Evolutionary conservation across 2,113 vertebrate genomes (phyloP).

Genomic region (Brachirus orientalis): DNA sequence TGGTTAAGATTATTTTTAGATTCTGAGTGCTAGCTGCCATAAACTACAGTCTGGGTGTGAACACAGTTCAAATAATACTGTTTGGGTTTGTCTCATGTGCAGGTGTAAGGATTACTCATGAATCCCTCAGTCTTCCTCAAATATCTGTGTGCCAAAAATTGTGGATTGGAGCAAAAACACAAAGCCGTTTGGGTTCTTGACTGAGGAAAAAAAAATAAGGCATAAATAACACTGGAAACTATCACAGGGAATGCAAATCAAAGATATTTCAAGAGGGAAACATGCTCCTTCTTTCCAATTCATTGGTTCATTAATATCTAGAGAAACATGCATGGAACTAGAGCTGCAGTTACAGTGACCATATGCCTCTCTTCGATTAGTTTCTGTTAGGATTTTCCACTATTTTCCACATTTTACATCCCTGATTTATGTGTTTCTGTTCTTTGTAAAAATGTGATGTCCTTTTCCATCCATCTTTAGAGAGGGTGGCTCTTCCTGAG

Average conservation of each 20-base stretch:
- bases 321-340: conserved; percentile 4
- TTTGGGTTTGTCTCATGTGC: conserved; percentile 58
- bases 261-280: too few species aligned
- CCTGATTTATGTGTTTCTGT: too few species aligned
- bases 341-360: too few species aligned
- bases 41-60: conserved; percentile 46
- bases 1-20: conserved; percentile 35
- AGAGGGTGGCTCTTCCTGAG: too few species aligned
- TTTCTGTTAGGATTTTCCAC: too few species aligned
- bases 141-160: conserved; percentile 28
- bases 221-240: background rate
- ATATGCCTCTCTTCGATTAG: too few species aligned
- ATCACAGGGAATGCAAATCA: too few species aligned
- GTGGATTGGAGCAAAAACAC: conserved; percentile 57
- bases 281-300: too few species aligned
- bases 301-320: too few species aligned
- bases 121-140: conserved; percentile 50
- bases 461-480: too few species aligned
- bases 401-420: too few species aligned
- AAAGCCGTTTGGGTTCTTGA: conserved; percentile 39
- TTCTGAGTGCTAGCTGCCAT: conserved; percentile 42
- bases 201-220: conserved; percentile 1
- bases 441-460: too few species aligned
- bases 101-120: conserved; percentile 66
- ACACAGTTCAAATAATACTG: conserved; percentile 51